phyloP scores from a whole-genome alignment of 2,888 invertebrate species.

The Gymnosoma rotundatum region DNA sequence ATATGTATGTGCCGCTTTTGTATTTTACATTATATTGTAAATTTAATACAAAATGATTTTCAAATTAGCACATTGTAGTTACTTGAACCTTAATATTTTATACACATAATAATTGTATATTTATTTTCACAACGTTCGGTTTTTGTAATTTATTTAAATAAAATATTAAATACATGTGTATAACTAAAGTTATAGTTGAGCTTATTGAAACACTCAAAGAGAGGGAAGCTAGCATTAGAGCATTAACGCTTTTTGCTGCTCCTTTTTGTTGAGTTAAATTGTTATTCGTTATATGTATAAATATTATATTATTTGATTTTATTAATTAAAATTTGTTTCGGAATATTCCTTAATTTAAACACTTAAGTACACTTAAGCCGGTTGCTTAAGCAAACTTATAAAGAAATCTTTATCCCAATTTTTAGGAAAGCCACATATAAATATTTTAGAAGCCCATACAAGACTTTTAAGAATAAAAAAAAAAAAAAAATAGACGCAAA shows the following conservation, averaged over 20 bases:
- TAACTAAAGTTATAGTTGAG: neutral
- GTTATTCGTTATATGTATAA: neutral
- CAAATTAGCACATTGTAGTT: slow-evolving; percentile 64
- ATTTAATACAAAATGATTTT: slow-evolving; percentile 21
- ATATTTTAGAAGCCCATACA: too few relatives aligned
- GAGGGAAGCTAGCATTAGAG: neutral
- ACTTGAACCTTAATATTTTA: slow-evolving; percentile 54
- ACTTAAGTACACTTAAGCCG: too few relatives aligned
- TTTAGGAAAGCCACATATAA: too few relatives aligned
- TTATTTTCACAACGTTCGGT: neutral
- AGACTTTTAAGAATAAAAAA: too few relatives aligned
- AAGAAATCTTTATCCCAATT: too few relatives aligned
- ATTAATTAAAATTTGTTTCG: neutral
- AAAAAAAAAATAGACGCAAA: too few relatives aligned
- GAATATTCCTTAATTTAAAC: slow-evolving; percentile 30
- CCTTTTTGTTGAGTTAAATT: neutral
- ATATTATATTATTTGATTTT: slow-evolving; percentile 5
- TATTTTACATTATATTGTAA: slow-evolving; percentile 44
- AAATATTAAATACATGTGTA: too few relatives aligned
- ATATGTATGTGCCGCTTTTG: slow-evolving; percentile 2
- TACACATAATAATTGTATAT: slow-evolving; percentile 15
- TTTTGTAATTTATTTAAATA: neutral
- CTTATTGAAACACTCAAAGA: neutral
- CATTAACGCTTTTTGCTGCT: neutral
- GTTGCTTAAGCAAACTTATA: too few relatives aligned